These are phyloP conservation scores for Rhipidura dahli DNA, from an alignment of 2,113 vertebrate species.

Conservation along the genomic window DNA sequence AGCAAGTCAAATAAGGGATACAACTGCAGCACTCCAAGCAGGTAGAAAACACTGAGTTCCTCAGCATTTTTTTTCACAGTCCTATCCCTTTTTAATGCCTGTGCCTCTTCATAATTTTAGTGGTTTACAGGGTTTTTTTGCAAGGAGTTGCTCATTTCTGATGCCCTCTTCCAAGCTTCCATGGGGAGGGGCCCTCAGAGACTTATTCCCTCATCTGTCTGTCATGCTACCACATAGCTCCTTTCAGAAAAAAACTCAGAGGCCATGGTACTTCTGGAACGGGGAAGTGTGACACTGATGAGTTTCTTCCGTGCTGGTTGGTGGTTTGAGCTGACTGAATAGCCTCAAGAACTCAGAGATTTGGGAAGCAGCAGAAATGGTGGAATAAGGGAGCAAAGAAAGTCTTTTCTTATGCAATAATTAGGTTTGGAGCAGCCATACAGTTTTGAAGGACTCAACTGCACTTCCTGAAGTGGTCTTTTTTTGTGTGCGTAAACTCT, in stretches of 20 bases:
- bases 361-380: background rate
- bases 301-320: background rate
- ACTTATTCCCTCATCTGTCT: background rate
- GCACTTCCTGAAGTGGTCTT: background rate
- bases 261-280: background rate
- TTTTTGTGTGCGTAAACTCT: background rate
- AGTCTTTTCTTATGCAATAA: background rate
- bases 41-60: background rate
- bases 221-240: background rate
- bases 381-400: background rate
- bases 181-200: background rate
- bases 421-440: background rate
- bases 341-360: background rate
- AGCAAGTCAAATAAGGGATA: background rate
- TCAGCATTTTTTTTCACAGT: background rate
- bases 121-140: background rate
- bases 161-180: background rate
- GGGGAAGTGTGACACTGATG: background rate
- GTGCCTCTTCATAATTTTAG: background rate
- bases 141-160: background rate
- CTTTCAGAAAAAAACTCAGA: background rate
- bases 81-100: background rate
- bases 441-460: background rate
- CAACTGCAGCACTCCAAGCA: background rate
- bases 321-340: background rate